These are phyloP conservation scores for Periplaneta americana DNA, from an alignment of 1,140 invertebrate genomes.

Conservation along the genomic window DNA sequence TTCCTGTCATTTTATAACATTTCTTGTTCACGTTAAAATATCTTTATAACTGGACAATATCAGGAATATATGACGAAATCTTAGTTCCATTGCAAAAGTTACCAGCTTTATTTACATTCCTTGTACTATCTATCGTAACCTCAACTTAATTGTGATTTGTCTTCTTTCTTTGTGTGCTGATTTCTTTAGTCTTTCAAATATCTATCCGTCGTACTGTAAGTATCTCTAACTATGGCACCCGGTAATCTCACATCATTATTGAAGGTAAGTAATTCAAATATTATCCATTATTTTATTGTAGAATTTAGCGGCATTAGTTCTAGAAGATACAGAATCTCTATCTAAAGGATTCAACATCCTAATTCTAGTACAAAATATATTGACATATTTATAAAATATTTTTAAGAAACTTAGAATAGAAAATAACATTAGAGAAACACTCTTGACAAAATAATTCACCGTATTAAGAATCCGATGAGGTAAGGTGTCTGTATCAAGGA, in stretches of 20 bases:
- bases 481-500: too few species aligned
- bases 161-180: neutral
- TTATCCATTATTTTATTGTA: neutral
- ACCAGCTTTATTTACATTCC: neutral
- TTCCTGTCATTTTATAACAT: too few species aligned
- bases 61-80: neutral
- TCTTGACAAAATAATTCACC: too few species aligned
- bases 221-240: neutral
- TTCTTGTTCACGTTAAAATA: too few species aligned
- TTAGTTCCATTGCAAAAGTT: neutral
- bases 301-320: neutral
- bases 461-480: too few species aligned
- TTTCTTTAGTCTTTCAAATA: neutral
- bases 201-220: neutral
- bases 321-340: neutral
- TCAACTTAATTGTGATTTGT: neutral
- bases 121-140: neutral
- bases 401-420: too few species aligned
- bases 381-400: too few species aligned
- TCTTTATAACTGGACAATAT: too few species aligned
- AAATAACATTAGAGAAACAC: too few species aligned
- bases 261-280: neutral
- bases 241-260: neutral
- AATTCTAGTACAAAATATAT: too few species aligned
- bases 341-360: neutral